These are phyloP conservation scores for Rhineura floridana DNA, from an alignment of 2,113 vertebrate genomes.

Conservation along the genomic window DNA sequence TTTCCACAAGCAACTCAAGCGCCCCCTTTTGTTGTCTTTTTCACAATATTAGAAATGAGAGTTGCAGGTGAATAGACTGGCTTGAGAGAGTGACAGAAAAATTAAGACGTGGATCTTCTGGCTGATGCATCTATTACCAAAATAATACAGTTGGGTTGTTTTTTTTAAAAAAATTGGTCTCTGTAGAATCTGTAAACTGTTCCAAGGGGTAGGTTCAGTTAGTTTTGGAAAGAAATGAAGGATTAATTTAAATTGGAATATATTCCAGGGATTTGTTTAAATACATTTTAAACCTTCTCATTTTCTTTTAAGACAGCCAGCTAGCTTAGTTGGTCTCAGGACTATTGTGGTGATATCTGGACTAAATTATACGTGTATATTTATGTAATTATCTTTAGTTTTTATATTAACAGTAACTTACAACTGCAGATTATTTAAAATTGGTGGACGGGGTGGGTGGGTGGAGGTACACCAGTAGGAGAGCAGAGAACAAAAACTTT, in stretches of 20 bases:
- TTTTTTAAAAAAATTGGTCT: neutral
- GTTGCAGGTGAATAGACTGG: neutral
- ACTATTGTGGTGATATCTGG: neutral
- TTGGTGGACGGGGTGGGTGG: rapidly evolving
- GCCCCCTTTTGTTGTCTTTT: constrained; percentile 5
- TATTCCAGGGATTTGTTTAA: neutral
- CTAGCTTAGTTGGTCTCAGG: neutral
- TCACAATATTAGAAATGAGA: neutral
- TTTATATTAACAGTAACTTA: neutral
- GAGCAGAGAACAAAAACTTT: neutral
- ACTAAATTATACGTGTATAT: neutral
- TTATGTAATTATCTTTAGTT: constrained; percentile 17
- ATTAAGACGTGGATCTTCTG: neutral
- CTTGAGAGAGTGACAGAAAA: constrained; percentile 8
- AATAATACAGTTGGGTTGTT: neutral
- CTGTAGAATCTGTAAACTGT: neutral
- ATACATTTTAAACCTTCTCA: neutral
- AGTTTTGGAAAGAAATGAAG: neutral
- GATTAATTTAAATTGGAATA: neutral
- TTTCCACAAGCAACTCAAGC: constrained; percentile 17
- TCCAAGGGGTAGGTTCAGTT: neutral
- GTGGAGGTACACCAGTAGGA: neutral
- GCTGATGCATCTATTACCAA: neutral
- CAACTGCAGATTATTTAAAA: constrained; percentile 38
- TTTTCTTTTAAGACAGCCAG: neutral